Percentiles rank a stretch among this genome's conserved stretches.
Conservation (phyloP, 2,888 invertebrate genomes). For the Pachymerium ferrugineum region DNA sequence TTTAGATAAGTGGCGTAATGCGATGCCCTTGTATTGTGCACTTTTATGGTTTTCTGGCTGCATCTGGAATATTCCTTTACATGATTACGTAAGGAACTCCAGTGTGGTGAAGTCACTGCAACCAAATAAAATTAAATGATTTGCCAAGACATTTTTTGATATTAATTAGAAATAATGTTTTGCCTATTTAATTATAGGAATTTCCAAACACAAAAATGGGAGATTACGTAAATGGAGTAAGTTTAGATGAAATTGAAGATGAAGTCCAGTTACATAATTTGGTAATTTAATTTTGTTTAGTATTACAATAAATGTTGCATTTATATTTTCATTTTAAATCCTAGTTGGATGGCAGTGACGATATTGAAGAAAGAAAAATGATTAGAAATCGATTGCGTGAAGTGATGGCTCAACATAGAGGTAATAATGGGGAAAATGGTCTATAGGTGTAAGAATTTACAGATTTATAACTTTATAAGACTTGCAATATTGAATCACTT, state of each 20-base stretch:
- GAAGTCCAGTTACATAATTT: constrained; percentile 38
- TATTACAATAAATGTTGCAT: neutral
- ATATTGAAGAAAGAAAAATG: constrained; percentile 79
- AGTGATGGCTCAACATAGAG: constrained; percentile 82
- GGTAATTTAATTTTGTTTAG: constrained; percentile 34
- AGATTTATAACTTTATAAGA: neutral
- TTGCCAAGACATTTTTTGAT: too few species aligned
- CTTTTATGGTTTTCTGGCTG: constrained; percentile 6
- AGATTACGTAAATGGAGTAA: constrained; percentile 37
- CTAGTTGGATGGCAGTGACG: constrained; percentile 75
- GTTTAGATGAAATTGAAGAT: constrained; percentile 37
- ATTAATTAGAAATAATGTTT: neutral
- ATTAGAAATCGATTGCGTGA: constrained; percentile 73
- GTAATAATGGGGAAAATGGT: constrained; percentile 54
- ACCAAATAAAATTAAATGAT: neutral
- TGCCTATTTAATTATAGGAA: neutral
- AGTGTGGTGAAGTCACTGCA: neutral
- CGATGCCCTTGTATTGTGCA: neutral
- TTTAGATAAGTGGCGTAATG: constrained; percentile 2
- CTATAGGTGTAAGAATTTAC: neutral
- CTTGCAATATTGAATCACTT: too few species aligned
- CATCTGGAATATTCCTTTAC: neutral
- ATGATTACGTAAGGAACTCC: neutral
- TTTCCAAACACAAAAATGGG: constrained; percentile 35
- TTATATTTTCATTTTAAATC: neutral